Conservation (phyloP, 2,113 vertebrate species). For the Symphodus melops region DNA sequence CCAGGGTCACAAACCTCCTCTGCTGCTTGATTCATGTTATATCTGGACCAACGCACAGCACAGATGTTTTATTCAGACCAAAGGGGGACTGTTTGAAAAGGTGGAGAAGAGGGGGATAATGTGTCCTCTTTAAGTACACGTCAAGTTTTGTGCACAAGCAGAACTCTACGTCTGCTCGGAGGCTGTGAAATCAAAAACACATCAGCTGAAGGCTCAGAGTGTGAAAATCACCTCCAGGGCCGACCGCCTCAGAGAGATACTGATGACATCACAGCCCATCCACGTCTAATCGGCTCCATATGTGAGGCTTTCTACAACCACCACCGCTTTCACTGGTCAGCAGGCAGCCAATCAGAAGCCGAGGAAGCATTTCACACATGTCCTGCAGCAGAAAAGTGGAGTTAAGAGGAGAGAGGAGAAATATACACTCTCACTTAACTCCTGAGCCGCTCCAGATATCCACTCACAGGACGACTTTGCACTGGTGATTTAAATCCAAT, state of each 20-base stretch:
- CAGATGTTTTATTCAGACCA: too few species aligned
- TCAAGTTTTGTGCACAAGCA: background rate
- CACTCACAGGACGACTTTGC: too few species aligned
- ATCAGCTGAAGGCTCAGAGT: background rate
- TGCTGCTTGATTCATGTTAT: too few species aligned
- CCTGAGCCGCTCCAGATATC: too few species aligned
- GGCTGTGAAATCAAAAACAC: background rate
- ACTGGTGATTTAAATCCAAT: too few species aligned
- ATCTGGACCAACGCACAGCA: too few species aligned
- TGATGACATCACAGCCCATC: conserved; percentile 53
- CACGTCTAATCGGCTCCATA: conserved; percentile 64
- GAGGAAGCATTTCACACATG: conserved; percentile 13
- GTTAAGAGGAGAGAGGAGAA: background rate
- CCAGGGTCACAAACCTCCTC: too few species aligned
- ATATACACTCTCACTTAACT: background rate
- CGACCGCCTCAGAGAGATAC: conserved; percentile 1
- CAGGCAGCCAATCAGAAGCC: conserved; percentile 52
- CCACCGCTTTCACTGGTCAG: conserved; percentile 32
- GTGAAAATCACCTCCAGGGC: conserved; percentile 9
- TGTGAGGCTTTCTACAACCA: conserved; percentile 42
- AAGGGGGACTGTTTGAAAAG: too few species aligned
- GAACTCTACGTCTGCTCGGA: background rate
- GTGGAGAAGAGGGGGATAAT: too few species aligned
- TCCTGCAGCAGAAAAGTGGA: background rate
- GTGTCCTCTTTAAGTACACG: too few species aligned